Conservation (phyloP, 2,797 vertebrate genomes). For the Leptodactylus fallax region DNA sequence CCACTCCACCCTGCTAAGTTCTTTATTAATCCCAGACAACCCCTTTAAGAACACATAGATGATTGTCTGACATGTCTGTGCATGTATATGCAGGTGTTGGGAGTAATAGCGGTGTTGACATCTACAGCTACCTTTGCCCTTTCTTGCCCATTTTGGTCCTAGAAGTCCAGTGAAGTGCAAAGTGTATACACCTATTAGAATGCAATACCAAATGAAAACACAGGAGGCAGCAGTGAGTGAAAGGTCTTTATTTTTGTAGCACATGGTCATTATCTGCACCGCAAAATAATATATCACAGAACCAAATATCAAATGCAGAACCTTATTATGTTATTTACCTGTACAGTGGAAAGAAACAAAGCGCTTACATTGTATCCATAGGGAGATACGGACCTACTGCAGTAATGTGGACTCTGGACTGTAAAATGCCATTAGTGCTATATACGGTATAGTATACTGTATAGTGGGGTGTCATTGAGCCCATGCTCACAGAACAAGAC, state of each 20-base stretch:
- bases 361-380: constrained; percentile 30
- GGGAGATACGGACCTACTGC: constrained; percentile 26
- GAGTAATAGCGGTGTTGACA: too few species aligned
- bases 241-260: constrained; percentile 58
- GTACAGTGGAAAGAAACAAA: constrained; percentile 47
- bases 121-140: too few species aligned
- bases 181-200: background rate
- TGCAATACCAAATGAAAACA: background rate
- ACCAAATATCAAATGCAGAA: constrained; percentile 54
- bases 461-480: constrained; percentile 12
- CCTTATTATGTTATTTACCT: background rate
- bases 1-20: too few species aligned
- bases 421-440: constrained; percentile 35
- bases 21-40: too few species aligned
- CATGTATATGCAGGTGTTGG: too few species aligned
- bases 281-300: constrained; percentile 55
- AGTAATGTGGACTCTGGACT: constrained; percentile 12
- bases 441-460: background rate
- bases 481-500: constrained; percentile 36
- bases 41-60: too few species aligned
- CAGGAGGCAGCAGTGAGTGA: constrained; percentile 32
- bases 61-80: too few species aligned
- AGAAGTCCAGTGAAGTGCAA: too few species aligned
- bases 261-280: constrained; percentile 53
- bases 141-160: too few species aligned